Conservation (phyloP, 2,113 vertebrate genomes). For the Tetrao urogallus region DNA sequence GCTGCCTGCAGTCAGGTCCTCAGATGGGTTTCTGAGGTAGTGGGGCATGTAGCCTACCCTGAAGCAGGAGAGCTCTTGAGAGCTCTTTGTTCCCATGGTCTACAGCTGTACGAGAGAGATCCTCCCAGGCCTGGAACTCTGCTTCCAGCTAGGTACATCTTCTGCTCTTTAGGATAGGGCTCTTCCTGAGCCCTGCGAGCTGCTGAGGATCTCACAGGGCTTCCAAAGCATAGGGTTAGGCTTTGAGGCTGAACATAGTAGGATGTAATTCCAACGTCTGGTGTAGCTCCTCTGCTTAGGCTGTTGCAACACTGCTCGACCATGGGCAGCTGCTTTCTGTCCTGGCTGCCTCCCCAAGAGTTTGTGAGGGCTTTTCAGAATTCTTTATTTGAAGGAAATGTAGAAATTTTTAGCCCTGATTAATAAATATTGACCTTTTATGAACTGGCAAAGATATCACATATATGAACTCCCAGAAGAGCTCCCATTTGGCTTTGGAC, state of each 20-base stretch:
- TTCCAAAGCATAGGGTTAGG: not conserved
- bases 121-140: not conserved
- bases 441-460: not conserved
- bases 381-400: not conserved
- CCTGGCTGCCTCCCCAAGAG: not conserved
- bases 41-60: not conserved
- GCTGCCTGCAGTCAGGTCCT: not conserved
- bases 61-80: not conserved
- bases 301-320: not conserved
- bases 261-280: not conserved
- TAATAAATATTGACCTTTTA: not conserved
- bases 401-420: not conserved
- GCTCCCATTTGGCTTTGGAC: not conserved
- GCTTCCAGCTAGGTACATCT: not conserved
- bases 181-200: not conserved
- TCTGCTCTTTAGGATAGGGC: not conserved
- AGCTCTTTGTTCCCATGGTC: not conserved
- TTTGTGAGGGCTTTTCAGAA: not conserved
- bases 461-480: not conserved
- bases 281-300: not conserved
- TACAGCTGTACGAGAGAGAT: not conserved
- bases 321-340: not conserved
- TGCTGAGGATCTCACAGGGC: not conserved
- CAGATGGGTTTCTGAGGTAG: not conserved
- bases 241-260: not conserved